These are phyloP conservation scores for Nothocercus julius DNA, from an alignment of 2,113 vertebrate genomes.

Conservation along the genomic window DNA sequence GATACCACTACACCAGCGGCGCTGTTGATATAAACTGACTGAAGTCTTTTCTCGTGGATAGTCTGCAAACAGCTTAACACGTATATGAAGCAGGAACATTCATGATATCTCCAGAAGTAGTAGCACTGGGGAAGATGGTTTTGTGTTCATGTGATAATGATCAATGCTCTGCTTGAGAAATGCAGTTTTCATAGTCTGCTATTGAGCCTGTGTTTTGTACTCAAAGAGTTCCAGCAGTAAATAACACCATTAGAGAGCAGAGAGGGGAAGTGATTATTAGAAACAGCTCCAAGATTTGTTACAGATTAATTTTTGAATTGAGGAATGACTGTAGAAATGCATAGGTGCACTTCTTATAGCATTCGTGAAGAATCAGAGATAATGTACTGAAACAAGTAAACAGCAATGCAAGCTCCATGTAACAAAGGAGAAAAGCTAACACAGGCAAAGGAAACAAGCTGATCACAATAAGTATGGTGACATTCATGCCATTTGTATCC, in stretches of 20 bases:
- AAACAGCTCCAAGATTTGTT: background rate
- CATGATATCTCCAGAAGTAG: background rate
- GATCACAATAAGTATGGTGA: background rate
- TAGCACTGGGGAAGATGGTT: background rate
- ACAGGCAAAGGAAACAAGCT: background rate
- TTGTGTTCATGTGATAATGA: background rate
- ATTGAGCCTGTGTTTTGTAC: background rate
- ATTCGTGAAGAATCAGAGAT: background rate
- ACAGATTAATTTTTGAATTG: background rate
- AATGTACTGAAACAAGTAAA: background rate
- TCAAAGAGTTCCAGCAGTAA: background rate
- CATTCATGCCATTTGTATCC: background rate
- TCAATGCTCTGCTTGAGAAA: background rate
- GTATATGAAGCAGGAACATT: background rate
- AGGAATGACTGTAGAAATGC: background rate
- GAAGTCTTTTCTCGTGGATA: background rate
- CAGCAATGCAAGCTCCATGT: background rate
- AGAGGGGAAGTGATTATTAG: rapidly evolving
- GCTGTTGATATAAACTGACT: background rate
- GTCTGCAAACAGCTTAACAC: background rate
- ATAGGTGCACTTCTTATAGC: background rate
- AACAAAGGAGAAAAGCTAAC: background rate
- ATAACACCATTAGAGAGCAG: background rate
- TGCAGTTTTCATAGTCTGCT: background rate
- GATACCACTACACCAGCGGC: conserved; percentile 97